Base-by-base conservation (phyloP, 2,113 vertebrate genomes). In the Leucoraja erinaceus region DNA sequence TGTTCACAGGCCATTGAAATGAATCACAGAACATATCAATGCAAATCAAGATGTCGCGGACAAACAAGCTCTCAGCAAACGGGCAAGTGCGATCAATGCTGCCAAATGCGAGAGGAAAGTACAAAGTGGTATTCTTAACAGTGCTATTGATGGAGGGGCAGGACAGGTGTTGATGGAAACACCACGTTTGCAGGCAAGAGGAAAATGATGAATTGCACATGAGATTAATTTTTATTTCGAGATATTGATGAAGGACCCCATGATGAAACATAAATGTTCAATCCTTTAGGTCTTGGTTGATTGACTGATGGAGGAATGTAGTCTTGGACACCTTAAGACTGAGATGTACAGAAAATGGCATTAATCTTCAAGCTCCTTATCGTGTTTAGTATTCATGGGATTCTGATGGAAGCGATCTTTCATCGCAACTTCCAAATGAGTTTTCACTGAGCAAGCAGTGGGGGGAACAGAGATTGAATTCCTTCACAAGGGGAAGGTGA, bases 361-460 rank as follows among this genome's bases (percentile, higher is more conserved):
- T 56, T 83, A 28, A 83, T 83, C 79, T 83, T 83, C 79, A 56
- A 83, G 56, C 47, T 59, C 47, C 25, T 22, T 54, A 83, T 28
- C 47, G 54, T 83, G 79, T 22, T 83, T 83, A 83, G 79, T 83
- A 83, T 83, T 83, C 79, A 83, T 83, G 79, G 59, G 61, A 86
- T 61, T 61, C 11, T 61, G 83, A 86, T 63, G 81, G 81, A 86
- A n/a, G 59, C 54, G 28, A 86, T 86, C 56, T 86, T 86, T 86
- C 83, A 86, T 61, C 83, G 5, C 61, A 61, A n/a, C 83, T 63
- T 28, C 25, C 12, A 86, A 86, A 86, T 86, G 56, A 86, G 28
- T 61, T 86, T 86, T 61, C 56, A 56, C 47, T 25, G 79, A 22
- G 47, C 20, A 83, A 83, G 22, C 47, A 56, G 47, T 25, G 11